A percentile compares a stretch with the other conserved stretches of the same genome.
These are phyloP conservation scores for Gracilinanus agilis DNA, from an alignment of 2,113 vertebrate species.

Conservation along the genomic window DNA sequence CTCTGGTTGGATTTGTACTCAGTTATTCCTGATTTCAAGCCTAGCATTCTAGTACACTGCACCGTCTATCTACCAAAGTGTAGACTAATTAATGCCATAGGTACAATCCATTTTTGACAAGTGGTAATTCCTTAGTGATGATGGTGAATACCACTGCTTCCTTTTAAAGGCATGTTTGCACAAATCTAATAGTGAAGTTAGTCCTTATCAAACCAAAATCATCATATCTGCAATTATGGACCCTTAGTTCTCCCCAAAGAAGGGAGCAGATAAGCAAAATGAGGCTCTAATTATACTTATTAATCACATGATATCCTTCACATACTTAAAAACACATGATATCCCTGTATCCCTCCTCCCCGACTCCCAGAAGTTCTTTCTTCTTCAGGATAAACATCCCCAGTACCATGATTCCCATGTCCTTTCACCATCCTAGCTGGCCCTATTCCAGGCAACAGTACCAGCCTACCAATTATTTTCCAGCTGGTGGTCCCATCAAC, in stretches of 20 bases:
- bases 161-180: not conserved
- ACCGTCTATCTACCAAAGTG: not conserved
- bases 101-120: not conserved
- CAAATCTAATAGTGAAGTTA: not conserved
- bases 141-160: not conserved
- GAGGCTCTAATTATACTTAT: not conserved
- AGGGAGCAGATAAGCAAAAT: not conserved
- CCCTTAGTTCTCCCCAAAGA: not conserved
- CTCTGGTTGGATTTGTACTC: not conserved
- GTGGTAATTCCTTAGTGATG: not conserved
- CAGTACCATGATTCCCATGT: not conserved
- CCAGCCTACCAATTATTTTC: not conserved
- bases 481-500: not conserved
- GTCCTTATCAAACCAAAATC: not conserved
- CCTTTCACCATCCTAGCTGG: not conserved
- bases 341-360: not conserved
- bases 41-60: not conserved
- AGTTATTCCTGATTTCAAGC: too few relatives aligned
- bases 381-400: not conserved
- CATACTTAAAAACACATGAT: not conserved
- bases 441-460: too few relatives aligned
- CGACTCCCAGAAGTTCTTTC: not conserved
- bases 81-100: too few relatives aligned
- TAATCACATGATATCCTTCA: not conserved
- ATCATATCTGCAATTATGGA: not conserved